Conservation (phyloP, 2,888 invertebrate species). For the Ischnura elegans region DNA sequence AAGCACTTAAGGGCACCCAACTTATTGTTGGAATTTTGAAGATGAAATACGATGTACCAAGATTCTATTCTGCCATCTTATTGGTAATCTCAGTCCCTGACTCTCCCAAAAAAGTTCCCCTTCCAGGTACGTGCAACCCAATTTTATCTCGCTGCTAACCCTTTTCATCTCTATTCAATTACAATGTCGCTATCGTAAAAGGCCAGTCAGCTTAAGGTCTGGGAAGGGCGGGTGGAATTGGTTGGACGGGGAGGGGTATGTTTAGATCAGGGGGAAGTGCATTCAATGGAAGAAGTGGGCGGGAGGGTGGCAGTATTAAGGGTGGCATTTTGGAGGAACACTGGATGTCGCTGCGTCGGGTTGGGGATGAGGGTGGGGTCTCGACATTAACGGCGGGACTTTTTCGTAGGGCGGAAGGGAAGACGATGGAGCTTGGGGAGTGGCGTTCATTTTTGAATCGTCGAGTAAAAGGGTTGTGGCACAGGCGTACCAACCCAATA, state of each 20-base stretch:
- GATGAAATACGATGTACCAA: too few species aligned
- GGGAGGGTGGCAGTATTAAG: not conserved
- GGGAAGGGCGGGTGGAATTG: not conserved
- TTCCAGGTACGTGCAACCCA: not conserved
- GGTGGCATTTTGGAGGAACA: conserved; percentile 27
- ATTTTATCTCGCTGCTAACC: not conserved
- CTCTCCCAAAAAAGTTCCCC: not conserved
- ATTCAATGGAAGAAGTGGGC: not conserved
- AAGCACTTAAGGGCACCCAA: too few species aligned
- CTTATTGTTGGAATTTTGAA: too few species aligned
- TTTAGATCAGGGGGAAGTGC: not conserved
- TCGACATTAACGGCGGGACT: not conserved
- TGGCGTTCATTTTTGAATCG: not conserved
- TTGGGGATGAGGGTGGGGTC: not conserved
- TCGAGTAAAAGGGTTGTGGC: not conserved
- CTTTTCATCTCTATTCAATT: conserved; percentile 23
- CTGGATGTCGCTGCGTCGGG: not conserved
- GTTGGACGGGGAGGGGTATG: not conserved
- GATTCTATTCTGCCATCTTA: too few species aligned
- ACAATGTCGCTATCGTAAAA: conserved; percentile 52
- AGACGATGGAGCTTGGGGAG: not conserved
- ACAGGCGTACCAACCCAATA: not conserved
- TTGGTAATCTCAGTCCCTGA: not conserved
- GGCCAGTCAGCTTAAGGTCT: conserved; percentile 30
- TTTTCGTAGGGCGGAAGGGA: not conserved